Base-by-base conservation (phyloP, 2,113 vertebrate species). In the Mionectes macconnelli region DNA sequence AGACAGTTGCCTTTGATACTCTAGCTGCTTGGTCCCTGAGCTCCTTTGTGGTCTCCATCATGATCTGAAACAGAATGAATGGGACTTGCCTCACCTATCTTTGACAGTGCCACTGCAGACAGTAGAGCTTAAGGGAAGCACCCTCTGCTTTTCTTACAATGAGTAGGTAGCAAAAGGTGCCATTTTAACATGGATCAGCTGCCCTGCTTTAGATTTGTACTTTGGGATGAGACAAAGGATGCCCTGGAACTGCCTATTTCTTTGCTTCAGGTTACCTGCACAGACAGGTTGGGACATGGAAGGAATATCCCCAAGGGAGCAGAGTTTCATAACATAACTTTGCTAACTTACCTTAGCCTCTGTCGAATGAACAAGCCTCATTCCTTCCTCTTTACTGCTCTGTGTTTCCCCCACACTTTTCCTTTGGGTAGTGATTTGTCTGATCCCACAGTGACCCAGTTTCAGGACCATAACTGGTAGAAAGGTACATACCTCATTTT, bases 1-100 rank as follows among this genome's bases (percentile, higher is more conserved):
- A 42, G 15, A 14, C 4, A 19, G 3, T 1, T 74, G 18, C 30
- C 13, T n/a, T 84, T 0, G 0, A 8, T 67, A 14, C 55, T 55
- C 6, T 23, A 20, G 14, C 35, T 27, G 16, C 8, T 52, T 52
- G 50, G 25, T 52, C 50, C 8, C 24, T 57, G 37, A 66, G 13
- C 20, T 91, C 25, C 20, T 80, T 33, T 27, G 13, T 59, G 31
- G 13, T 66, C 28, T 49, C 44, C 55, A 12, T 30, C 28, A 17
- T 0, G 0, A 24, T 33, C 53, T 56, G 30, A 40, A 67, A 66
- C 4, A 3, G 10, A 44, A 27, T 3, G 9, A 3, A 12, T 37
- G 23, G 30, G 12, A 68, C 6, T 44, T 77, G 16, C 4, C 33
- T 66, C 21, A 35, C 1, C 6, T 73, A 14, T 10, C 42, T 84